A percentile compares a stretch with the other conserved stretches of the same genome.
These are phyloP conservation scores for Craniophora ligustri DNA, from an alignment of 2,888 invertebrate species.

Conservation along the genomic window DNA sequence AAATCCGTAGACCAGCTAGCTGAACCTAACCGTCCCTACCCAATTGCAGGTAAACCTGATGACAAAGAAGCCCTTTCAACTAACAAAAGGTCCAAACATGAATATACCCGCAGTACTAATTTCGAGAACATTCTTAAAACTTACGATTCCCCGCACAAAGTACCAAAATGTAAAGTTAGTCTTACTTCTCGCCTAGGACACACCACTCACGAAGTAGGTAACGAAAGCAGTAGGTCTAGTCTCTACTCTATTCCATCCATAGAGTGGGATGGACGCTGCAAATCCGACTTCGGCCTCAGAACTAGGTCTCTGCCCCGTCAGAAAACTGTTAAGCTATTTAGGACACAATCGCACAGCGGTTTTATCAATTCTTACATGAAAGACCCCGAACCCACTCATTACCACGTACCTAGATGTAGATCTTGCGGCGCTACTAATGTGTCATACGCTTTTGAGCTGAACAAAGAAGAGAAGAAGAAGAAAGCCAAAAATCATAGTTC, in stretches of 20 bases:
- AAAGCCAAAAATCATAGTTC: conserved; percentile 50
- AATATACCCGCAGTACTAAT: conserved; percentile 72
- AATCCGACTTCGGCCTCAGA: conserved; percentile 64
- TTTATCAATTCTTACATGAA: conserved; percentile 77
- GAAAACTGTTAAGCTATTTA: conserved; percentile 62
- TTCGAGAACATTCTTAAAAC: conserved; percentile 70
- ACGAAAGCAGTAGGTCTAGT: conserved; percentile 73
- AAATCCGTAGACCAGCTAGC: neutral
- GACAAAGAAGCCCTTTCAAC: conserved; percentile 59
- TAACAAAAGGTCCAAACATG: conserved; percentile 69
- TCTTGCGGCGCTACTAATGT: conserved; percentile 70
- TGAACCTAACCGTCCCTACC: conserved; percentile 24
- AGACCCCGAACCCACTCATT: conserved; percentile 79
- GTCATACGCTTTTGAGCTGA: conserved; percentile 67
- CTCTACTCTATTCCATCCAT: conserved; percentile 77
- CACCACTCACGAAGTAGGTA: conserved; percentile 54
- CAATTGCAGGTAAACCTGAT: conserved; percentile 70
- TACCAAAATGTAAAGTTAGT: conserved; percentile 79
- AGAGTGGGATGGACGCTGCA: conserved; percentile 77
- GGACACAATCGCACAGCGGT: conserved; percentile 80
- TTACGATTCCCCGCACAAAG: conserved; percentile 63
- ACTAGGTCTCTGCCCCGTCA: conserved; percentile 73
- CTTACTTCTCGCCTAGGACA: conserved; percentile 62
- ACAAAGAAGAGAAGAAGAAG: conserved; percentile 52
- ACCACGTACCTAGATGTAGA: conserved; percentile 77